Conservation (phyloP, 2,888 invertebrate genomes). For the Sinohyriopsis cumingii region DNA sequence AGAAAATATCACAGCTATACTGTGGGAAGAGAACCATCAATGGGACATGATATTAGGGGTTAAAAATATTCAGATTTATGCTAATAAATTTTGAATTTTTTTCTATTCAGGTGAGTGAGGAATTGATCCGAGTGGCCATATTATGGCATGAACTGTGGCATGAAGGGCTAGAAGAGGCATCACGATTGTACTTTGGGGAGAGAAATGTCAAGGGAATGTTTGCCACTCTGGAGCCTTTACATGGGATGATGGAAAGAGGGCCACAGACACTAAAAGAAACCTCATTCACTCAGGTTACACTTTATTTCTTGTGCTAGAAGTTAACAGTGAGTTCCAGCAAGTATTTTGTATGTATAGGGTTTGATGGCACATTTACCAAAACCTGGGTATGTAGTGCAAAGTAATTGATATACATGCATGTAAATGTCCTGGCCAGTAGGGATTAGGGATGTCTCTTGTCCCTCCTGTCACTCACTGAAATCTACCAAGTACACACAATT, state of each 20-base stretch:
- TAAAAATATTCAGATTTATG: too few species aligned
- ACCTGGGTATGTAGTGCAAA: neutral
- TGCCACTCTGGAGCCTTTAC: constrained; percentile 93
- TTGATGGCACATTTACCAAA: neutral
- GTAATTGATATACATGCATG: neutral
- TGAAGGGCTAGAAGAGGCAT: constrained; percentile 90
- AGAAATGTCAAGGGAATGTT: constrained; percentile 96
- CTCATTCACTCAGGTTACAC: constrained; percentile 87
- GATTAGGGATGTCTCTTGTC: too few species aligned
- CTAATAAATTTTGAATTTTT: too few species aligned
- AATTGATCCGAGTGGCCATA: constrained; percentile 97
- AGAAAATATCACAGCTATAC: too few species aligned
- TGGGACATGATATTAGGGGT: too few species aligned
- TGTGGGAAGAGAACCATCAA: too few species aligned
- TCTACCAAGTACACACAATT: too few species aligned
- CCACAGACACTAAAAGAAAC: constrained; percentile 97
- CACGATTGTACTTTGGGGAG: constrained; percentile 95
- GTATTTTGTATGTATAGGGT: neutral
- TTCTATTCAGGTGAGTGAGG: constrained; percentile 80
- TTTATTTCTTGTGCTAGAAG: neutral
- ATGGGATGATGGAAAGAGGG: constrained; percentile 93
- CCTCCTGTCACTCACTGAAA: too few species aligned
- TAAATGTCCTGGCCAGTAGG: too few species aligned
- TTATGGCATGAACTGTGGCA: constrained; percentile 99
- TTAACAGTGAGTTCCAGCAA: neutral